Conservation (phyloP, 1,140 invertebrate genomes). For the Platyura marginata region DNA sequence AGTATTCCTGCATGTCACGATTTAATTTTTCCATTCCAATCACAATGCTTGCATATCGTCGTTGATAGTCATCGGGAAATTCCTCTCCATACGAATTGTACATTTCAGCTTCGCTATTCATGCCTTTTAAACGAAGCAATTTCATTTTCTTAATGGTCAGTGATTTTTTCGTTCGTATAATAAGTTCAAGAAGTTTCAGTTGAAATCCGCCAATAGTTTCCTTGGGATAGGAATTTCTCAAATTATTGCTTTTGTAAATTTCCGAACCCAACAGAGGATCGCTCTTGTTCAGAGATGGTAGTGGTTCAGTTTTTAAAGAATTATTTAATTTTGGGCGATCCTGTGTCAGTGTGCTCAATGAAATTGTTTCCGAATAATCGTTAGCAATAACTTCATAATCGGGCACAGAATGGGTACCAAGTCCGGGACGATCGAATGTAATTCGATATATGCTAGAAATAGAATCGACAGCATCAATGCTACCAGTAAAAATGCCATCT, state of each 20-base stretch:
- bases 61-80: slow-evolving; percentile 71
- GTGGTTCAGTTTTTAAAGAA: no score
- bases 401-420: slow-evolving; percentile 91
- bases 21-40: slow-evolving; percentile 87
- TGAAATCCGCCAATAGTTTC: slow-evolving; percentile 63
- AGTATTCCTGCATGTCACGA: slow-evolving; percentile 64
- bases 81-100: slow-evolving; percentile 57
- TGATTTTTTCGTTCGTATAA: slow-evolving; percentile 77
- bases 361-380: slow-evolving; percentile 79
- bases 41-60: slow-evolving; percentile 72
- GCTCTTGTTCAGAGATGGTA: slow-evolving; percentile 20
- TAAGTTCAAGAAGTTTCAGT: slow-evolving; percentile 62
- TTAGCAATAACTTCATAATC: slow-evolving; percentile 94
- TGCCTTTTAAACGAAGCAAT: slow-evolving; percentile 61
- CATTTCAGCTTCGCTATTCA: slow-evolving; percentile 84
- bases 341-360: slow-evolving; percentile 67
- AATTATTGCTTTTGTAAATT: slow-evolving; percentile 14
- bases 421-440: slow-evolving; percentile 81
- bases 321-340: slow-evolving; percentile 35
- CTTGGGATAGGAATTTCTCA: slow-evolving; percentile 13
- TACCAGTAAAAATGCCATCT: slow-evolving; percentile 92
- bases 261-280: slow-evolving; percentile 33
- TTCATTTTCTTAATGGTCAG: slow-evolving; percentile 64
- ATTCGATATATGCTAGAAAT: slow-evolving; percentile 95
- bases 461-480: slow-evolving; percentile 93